Percentiles rank a stretch among this genome's conserved stretches.
phyloP scores from a whole-genome alignment of 2,113 vertebrate species.

The Piliocolobus tephrosceles region DNA sequence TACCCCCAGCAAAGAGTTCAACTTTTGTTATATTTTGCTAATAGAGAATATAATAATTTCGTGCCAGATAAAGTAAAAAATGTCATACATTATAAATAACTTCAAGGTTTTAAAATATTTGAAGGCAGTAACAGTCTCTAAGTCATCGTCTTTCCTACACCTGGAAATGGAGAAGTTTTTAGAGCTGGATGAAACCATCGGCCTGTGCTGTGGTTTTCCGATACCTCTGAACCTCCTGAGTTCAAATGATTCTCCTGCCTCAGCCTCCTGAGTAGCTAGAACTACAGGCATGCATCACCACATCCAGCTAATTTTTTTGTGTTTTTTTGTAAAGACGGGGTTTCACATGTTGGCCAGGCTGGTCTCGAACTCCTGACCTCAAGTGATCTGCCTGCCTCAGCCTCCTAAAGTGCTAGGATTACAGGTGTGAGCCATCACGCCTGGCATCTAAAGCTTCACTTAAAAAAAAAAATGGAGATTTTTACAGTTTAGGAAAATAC shows the following conservation, averaged over 20 bases:
- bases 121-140: neutral
- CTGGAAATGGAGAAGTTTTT: neutral
- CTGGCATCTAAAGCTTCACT: neutral
- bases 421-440: too few species aligned
- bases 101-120: neutral
- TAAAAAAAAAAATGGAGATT: neutral
- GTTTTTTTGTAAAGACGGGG: too few species aligned
- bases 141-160: neutral
- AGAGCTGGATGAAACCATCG: neutral
- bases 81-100: neutral
- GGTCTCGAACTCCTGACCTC: too few species aligned
- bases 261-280: too few species aligned
- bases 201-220: neutral
- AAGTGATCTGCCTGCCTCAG: too few species aligned
- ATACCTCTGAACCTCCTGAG: neutral
- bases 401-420: too few species aligned
- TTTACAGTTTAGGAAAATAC: conserved; percentile 16
- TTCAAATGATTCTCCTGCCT: too few species aligned
- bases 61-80: conserved; percentile 36
- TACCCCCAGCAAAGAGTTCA: neutral
- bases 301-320: too few species aligned
- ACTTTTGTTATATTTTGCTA: conserved; percentile 4
- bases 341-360: too few species aligned
- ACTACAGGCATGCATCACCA: too few species aligned
- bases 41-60: conserved; percentile 23